Evolutionary conservation across 2,888 invertebrate genomes (phyloP), one percentile per base, ranked within the genome.

Genomic region (Drosophila affinis): DNA sequence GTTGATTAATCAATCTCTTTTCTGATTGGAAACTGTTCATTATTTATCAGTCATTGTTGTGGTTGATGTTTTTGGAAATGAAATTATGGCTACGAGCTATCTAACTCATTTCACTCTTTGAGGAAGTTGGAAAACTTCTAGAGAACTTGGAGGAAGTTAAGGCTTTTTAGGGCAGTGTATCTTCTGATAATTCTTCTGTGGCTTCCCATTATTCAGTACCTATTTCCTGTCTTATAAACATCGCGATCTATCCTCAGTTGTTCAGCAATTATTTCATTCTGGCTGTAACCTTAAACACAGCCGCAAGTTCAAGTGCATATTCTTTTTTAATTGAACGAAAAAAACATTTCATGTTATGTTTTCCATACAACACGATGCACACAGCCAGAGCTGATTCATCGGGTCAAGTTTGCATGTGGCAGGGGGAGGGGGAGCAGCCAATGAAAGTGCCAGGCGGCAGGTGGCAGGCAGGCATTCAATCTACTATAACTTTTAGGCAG

Each of bases 1-100:
- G 62, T 27, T 67, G 68, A 67, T 67, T 67, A 67, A 67, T 67
- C 65, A 65, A 32, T 32, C 32, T 67, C 67, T n/a, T n/a, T 18
- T 68, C 32, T 67, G 68, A 67, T 67, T 67, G 68, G 18, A 67
- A 49, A 67, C 3, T 67, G 65, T 67, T 67, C 57, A 67, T 67
- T 67, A 67, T 67, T 67, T 67, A 67, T 67, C 65, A 49, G 49
- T 45, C 56, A 65, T 65, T 65, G 48, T 32, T 32, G 48, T 24
- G 0, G 24, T 24, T 24, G 21, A 21, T 21, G 24, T 24, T 65
- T 55, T 56, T 56, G 49, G 57, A 57, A 67, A 39, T 39, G 14
- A 39, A 39, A 39, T 39, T 39, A 39, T n/a, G 14, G 39, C 2
- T 45, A 67, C 49, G 32, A 18, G 18, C 32, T 67, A 44, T 32